Percentiles rank a stretch among this genome's conserved stretches.
Conservation (phyloP, 1,140 invertebrate species). For the Euura lappo region DNA sequence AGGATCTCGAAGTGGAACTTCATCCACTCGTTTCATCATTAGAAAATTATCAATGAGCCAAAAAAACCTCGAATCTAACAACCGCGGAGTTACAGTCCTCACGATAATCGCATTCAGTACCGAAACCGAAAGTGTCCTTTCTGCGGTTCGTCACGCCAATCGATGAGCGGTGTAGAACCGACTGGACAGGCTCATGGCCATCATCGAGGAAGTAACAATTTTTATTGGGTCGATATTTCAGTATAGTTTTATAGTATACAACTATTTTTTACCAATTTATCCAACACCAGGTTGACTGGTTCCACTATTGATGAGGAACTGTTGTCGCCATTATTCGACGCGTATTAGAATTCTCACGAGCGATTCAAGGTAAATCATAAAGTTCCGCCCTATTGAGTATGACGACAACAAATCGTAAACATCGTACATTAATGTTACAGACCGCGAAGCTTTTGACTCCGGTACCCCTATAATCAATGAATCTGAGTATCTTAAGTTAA, state of each 20-base stretch:
- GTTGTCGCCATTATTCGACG: background rate
- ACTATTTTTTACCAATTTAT: too few relatives aligned
- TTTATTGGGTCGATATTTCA: background rate
- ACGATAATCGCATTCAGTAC: background rate
- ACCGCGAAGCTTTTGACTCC: too few relatives aligned
- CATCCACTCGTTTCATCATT: too few relatives aligned
- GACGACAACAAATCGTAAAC: too few relatives aligned
- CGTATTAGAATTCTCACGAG: background rate
- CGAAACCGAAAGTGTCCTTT: conserved; percentile 3
- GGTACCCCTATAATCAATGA: too few relatives aligned
- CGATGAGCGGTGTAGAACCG: background rate
- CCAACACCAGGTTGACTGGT: too few relatives aligned
- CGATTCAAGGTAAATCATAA: background rate
- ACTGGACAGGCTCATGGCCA: background rate
- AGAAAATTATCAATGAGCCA: too few relatives aligned
- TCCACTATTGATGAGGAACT: background rate
- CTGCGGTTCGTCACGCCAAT: background rate
- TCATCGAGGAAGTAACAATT: background rate
- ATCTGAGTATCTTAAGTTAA: too few relatives aligned
- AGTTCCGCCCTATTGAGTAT: background rate
- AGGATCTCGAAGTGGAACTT: too few relatives aligned
- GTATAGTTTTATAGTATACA: too few relatives aligned
- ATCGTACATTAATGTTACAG: too few relatives aligned
- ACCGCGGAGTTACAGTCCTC: background rate
- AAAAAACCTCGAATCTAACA: too few relatives aligned